Percentiles rank a stretch among this genome's conserved stretches.
These are phyloP conservation scores for Neosalanx taihuensis DNA, from an alignment of 2,797 vertebrate species.

Conservation along the genomic window DNA sequence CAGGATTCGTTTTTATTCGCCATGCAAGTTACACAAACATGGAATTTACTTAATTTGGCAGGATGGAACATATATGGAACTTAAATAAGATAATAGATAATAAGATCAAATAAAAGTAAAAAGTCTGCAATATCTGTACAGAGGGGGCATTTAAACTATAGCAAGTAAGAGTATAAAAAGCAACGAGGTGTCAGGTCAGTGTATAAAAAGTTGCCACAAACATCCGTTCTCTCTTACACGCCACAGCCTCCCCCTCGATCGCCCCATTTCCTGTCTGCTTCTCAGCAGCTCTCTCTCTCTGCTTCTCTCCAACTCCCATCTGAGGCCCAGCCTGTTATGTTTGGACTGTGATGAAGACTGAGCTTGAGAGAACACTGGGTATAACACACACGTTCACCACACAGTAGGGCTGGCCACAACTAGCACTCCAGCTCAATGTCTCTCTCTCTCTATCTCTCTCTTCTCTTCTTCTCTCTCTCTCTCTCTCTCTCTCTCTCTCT, in stretches of 20 bases:
- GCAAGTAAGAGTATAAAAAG: background rate
- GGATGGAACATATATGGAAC: no score
- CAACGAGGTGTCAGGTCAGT: constrained; percentile 20
- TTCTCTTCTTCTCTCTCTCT: no score
- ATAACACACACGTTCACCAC: constrained; percentile 41
- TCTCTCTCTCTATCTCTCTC: no score
- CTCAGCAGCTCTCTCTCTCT: constrained; percentile 40
- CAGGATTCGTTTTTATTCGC: no score
- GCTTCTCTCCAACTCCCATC: constrained; percentile 43
- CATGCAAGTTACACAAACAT: no score
- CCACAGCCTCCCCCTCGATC: constrained; percentile 14
- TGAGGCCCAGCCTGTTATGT: constrained; percentile 65
- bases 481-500: no score
- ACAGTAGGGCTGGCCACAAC: constrained; percentile 18
- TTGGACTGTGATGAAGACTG: constrained; percentile 68
- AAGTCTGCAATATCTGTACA: background rate
- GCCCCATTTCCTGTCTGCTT: constrained; percentile 72
- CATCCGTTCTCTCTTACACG: background rate
- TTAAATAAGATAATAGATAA: no score
- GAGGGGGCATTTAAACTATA: background rate
- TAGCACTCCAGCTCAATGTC: no score
- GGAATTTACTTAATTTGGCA: no score
- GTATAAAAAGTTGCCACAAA: constrained; percentile 39
- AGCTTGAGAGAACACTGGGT: constrained; percentile 46
- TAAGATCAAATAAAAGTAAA: no score